A percentile compares a stretch with the other conserved stretches of the same genome.
These are phyloP conservation scores for Sparus aurata DNA, from an alignment of 2,797 vertebrate species.

Conservation along the genomic window DNA sequence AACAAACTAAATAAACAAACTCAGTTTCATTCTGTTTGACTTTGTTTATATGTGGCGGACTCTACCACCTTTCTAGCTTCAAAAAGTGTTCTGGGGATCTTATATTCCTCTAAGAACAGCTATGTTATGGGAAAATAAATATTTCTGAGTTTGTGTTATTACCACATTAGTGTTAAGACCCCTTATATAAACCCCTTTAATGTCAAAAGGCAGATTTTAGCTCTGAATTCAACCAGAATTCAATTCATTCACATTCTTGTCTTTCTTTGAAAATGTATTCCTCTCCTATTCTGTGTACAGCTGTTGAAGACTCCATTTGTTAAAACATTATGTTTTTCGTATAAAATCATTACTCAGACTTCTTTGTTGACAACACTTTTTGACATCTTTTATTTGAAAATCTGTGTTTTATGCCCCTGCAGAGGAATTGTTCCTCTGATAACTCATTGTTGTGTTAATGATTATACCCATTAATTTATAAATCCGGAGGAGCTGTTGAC, in stretches of 20 bases:
- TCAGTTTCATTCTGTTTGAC: too few species aligned
- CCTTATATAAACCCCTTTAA: too few species aligned
- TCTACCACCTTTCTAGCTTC: too few species aligned
- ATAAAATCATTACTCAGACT: not conserved
- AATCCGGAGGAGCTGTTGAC: constrained; percentile 74
- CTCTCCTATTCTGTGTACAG: not conserved
- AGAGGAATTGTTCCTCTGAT: constrained; percentile 17
- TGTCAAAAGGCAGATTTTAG: too few species aligned
- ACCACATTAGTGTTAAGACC: too few species aligned
- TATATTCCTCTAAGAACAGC: too few species aligned
- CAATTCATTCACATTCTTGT: not conserved
- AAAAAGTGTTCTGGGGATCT: too few species aligned
- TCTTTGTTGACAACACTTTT: not conserved
- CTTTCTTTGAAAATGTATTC: not conserved
- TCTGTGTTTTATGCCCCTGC: not conserved
- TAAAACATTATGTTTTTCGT: too few species aligned
- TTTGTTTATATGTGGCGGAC: too few species aligned
- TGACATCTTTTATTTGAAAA: constrained; percentile 11
- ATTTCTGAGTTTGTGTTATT: too few species aligned
- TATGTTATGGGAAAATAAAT: too few species aligned
- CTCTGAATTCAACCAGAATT: not conserved
- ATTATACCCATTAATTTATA: constrained; percentile 67
- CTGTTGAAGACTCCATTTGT: not conserved
- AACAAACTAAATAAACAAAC: too few species aligned
- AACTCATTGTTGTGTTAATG: constrained; percentile 65